Conservation (phyloP, 2,797 vertebrate genomes). For the Pipistrellus nathusii region DNA sequence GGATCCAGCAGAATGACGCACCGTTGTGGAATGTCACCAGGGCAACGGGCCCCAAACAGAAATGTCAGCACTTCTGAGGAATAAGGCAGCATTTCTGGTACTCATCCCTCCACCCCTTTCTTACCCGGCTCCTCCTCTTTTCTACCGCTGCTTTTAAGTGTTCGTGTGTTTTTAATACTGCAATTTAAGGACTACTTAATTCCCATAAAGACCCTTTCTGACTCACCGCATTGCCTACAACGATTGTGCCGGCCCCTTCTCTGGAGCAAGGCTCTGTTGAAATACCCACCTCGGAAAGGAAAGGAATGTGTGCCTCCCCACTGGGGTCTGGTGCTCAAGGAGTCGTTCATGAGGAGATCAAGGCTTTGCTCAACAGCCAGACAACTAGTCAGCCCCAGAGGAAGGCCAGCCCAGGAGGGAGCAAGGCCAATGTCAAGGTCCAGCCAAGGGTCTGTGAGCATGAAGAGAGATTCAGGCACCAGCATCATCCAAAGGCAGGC, state of each 20-base stretch:
- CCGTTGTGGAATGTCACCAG: constrained; percentile 76
- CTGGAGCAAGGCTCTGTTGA: neutral
- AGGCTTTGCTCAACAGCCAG: neutral
- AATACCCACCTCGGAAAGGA: neutral
- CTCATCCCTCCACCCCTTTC: neutral
- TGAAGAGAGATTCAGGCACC: neutral
- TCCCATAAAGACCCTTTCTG: neutral
- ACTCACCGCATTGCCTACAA: neutral
- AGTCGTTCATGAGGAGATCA: accelerated
- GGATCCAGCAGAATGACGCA: neutral
- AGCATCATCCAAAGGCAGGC: neutral
- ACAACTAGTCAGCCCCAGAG: neutral
- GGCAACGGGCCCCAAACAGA: constrained; percentile 80
- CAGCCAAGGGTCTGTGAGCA: neutral
- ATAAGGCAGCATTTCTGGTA: neutral
- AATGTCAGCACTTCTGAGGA: constrained; percentile 57
- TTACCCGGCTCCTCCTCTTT: neutral
- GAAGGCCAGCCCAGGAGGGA: neutral
- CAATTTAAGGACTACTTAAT: neutral
- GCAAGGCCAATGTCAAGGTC: neutral
- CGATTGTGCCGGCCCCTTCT: neutral
- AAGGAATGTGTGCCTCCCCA: neutral
- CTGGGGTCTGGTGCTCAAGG: neutral
- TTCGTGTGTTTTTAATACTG: neutral
- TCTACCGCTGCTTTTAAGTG: neutral